Percentiles rank a stretch among this genome's conserved stretches.
Conservation (phyloP, 2,797 vertebrate genomes). For the Champsocephalus esox region DNA sequence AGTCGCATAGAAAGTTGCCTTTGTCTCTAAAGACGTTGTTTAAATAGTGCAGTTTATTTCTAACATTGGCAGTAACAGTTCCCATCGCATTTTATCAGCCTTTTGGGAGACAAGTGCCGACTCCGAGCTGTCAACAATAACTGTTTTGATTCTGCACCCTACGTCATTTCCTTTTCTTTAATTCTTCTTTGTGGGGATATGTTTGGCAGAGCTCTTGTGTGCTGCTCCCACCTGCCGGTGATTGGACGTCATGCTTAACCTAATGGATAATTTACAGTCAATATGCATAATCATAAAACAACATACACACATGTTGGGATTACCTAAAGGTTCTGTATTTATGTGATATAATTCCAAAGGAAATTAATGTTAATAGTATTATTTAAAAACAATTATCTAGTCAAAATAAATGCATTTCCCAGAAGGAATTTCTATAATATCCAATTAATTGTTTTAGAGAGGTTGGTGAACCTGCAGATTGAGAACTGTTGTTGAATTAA, state of each 20-base stretch:
- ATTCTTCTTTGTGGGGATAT: constrained; percentile 23
- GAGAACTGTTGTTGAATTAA: not conserved
- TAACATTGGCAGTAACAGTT: not conserved
- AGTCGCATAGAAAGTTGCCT: not conserved
- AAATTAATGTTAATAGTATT: too few species aligned
- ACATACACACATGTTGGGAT: too few species aligned
- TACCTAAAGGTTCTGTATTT: too few species aligned
- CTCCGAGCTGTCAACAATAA: constrained; percentile 45
- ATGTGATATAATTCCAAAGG: too few species aligned
- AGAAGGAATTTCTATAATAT: too few species aligned
- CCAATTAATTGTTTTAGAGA: too few species aligned
- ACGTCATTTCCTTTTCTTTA: constrained; percentile 37
- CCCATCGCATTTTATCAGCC: not conserved
- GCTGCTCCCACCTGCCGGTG: constrained; percentile 43
- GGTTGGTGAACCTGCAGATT: too few species aligned
- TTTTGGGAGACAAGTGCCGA: not conserved
- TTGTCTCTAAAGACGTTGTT: not conserved
- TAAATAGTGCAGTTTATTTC: not conserved
- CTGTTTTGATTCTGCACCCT: constrained; percentile 64
- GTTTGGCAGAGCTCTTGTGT: too few species aligned
- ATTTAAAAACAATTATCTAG: too few species aligned
- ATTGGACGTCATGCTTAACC: not conserved
- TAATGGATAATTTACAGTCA: too few species aligned
- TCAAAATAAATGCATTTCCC: too few species aligned
- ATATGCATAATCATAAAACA: too few species aligned